Evolutionary conservation across 2,888 invertebrate genomes (phyloP).

Genomic region (Diarsia dahlii): DNA sequence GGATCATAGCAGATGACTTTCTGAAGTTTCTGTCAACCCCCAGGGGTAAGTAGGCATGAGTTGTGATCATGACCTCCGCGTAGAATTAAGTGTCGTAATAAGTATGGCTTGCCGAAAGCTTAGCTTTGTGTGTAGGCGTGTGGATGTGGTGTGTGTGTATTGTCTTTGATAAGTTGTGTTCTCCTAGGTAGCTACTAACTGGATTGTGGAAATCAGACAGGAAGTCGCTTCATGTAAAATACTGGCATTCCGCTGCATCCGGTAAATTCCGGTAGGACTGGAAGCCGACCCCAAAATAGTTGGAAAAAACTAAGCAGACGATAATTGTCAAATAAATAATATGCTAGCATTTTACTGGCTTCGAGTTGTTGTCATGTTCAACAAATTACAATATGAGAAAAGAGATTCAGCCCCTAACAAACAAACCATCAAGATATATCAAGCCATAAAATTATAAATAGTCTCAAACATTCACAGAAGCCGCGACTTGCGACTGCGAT

Average conservation of each 20-base stretch:
- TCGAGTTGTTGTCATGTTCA: neutral
- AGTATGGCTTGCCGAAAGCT: constrained; percentile 58
- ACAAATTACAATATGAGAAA: neutral
- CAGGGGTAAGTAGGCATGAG: too few relatives aligned
- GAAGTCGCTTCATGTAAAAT: too few relatives aligned
- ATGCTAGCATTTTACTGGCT: neutral
- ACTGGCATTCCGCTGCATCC: too few relatives aligned
- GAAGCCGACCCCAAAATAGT: too few relatives aligned
- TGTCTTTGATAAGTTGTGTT: constrained; percentile 54
- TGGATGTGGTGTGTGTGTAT: constrained; percentile 46
- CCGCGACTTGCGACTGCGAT: constrained; percentile 44
- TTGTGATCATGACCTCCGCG: constrained; percentile 44
- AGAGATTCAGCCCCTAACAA: neutral
- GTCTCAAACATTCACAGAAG: constrained; percentile 49
- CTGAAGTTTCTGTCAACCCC: too few relatives aligned
- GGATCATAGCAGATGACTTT: too few relatives aligned
- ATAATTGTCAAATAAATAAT: neutral
- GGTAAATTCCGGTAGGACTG: too few relatives aligned
- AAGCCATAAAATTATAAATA: constrained; percentile 46
- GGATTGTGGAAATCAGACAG: too few relatives aligned
- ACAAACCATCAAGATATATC: constrained; percentile 6
- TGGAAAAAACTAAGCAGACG: too few relatives aligned
- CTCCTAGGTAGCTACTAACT: too few relatives aligned
- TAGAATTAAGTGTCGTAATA: constrained; percentile 66
- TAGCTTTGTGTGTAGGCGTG: constrained; percentile 21